Evolutionary conservation across 30 jellyfish, hydroid and myxozoan genomes (phyloP).

Genomic region (Mastigias papua): DNA sequence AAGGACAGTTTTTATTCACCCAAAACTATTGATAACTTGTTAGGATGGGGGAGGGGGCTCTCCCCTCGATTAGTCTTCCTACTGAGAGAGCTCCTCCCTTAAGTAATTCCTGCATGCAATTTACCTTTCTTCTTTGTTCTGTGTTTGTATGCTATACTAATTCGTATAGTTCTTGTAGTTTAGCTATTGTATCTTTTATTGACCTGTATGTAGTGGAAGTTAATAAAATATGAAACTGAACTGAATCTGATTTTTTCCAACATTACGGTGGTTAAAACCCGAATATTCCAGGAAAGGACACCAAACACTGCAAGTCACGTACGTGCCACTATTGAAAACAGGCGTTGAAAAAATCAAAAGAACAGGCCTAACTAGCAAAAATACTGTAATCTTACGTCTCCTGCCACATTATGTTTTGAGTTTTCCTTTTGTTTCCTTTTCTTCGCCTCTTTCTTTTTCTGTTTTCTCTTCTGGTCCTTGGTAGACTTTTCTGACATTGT

Average conservation of each 20-base stretch:
- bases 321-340: too few relatives aligned
- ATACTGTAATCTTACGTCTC: too few relatives aligned
- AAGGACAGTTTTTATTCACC: too few relatives aligned
- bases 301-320: too few relatives aligned
- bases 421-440: constrained; percentile 56
- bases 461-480: constrained; percentile 38
- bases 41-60: too few relatives aligned
- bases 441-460: constrained; percentile 49
- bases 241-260: too few relatives aligned
- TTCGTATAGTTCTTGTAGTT: neutral
- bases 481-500: constrained; percentile 55
- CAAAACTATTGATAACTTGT: too few relatives aligned
- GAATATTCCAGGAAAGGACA: too few relatives aligned
- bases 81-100: neutral
- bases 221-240: neutral
- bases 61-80: too few relatives aligned
- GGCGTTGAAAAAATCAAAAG: too few relatives aligned
- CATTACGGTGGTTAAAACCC: too few relatives aligned
- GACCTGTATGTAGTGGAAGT: neutral
- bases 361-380: too few relatives aligned
- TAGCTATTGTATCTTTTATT: neutral
- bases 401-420: neutral
- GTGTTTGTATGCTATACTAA: neutral
- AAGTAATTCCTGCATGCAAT: neutral
- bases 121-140: neutral